These are phyloP conservation scores for Channallabes apus DNA, from an alignment of 2,797 vertebrate genomes.

Conservation along the genomic window DNA sequence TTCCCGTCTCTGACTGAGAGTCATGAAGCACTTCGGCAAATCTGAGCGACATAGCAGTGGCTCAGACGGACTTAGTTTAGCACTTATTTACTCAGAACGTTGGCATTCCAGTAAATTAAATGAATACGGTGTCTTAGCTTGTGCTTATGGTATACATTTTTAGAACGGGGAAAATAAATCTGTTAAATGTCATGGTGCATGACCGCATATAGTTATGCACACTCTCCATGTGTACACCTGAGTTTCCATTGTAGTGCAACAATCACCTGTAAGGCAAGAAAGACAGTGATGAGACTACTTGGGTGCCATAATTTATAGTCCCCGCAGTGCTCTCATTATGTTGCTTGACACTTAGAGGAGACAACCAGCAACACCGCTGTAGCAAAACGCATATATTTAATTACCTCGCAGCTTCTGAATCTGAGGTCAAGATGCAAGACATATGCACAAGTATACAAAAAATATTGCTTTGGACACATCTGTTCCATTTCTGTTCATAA, in stretches of 20 bases:
- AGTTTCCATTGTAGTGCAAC: background rate
- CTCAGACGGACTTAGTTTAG: slow-evolving; percentile 15
- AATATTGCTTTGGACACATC: background rate
- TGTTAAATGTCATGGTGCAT: background rate
- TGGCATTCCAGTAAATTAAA: background rate
- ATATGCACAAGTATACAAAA: slow-evolving; percentile 24
- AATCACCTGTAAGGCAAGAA: background rate
- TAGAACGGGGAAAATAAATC: background rate
- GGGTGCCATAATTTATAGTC: slow-evolving; percentile 27
- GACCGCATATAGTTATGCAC: background rate
- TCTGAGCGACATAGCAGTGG: slow-evolving; percentile 3
- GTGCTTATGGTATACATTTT: background rate
- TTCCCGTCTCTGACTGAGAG: slow-evolving; percentile 82
- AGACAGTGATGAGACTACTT: slow-evolving; percentile 21
- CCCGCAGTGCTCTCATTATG: slow-evolving; percentile 22
- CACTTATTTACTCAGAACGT: slow-evolving; percentile 41
- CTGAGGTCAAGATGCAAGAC: slow-evolving; percentile 11
- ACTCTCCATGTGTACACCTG: background rate
- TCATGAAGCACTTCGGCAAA: background rate
- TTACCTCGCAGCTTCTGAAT: slow-evolving; percentile 25
- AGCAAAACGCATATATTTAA: slow-evolving; percentile 19
- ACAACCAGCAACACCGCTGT: slow-evolving; percentile 10
- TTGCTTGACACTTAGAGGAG: slow-evolving; percentile 30
- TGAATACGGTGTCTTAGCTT: background rate
- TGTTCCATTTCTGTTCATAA: slow-evolving; percentile 13